A percentile compares a stretch with the other conserved stretches of the same genome.
Evolutionary conservation across 2,888 invertebrate genomes (phyloP).

Genomic region (Brachypalpus laphriformis): DNA sequence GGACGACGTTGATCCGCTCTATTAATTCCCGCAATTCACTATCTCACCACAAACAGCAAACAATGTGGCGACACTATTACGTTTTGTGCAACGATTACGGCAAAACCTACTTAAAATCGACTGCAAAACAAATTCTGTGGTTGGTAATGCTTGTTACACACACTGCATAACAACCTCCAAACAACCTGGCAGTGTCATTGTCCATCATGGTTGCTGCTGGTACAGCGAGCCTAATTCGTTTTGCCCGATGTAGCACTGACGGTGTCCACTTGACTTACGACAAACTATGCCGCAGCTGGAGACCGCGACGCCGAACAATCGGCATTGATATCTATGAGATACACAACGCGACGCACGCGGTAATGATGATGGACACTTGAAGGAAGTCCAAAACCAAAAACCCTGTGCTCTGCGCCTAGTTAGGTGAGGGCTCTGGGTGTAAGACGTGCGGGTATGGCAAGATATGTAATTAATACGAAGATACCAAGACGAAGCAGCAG

Average conservation of each 20-base stretch:
- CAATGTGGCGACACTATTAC: constrained; percentile 59
- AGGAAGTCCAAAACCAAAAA: constrained; percentile 52
- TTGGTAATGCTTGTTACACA: constrained; percentile 70
- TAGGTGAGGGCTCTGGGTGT: constrained; percentile 23
- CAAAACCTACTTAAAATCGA: constrained; percentile 58
- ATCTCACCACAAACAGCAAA: constrained; percentile 52
- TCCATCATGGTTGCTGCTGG: constrained; percentile 50
- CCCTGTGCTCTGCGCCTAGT: constrained; percentile 11
- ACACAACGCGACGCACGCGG: constrained; percentile 40
- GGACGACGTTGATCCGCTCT: constrained; percentile 63
- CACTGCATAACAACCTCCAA: constrained; percentile 52
- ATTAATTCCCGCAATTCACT: constrained; percentile 66
- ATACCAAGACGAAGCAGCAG: constrained; percentile 43
- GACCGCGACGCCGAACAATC: constrained; percentile 45
- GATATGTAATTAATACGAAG: constrained; percentile 67
- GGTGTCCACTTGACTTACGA: constrained; percentile 62
- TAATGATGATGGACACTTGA: constrained; percentile 74
- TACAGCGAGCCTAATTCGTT: constrained; percentile 52
- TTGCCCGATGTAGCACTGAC: constrained; percentile 40
- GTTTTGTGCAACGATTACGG: constrained; percentile 63
- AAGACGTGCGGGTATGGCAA: constrained; percentile 54
- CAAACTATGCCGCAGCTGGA: constrained; percentile 60
- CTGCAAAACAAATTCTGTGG: constrained; percentile 70
- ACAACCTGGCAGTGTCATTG: constrained; percentile 50
- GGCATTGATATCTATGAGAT: constrained; percentile 67